Evolutionary conservation across 1,140 invertebrate species (phyloP).

Genomic region (Drosophila eugracilis): DNA sequence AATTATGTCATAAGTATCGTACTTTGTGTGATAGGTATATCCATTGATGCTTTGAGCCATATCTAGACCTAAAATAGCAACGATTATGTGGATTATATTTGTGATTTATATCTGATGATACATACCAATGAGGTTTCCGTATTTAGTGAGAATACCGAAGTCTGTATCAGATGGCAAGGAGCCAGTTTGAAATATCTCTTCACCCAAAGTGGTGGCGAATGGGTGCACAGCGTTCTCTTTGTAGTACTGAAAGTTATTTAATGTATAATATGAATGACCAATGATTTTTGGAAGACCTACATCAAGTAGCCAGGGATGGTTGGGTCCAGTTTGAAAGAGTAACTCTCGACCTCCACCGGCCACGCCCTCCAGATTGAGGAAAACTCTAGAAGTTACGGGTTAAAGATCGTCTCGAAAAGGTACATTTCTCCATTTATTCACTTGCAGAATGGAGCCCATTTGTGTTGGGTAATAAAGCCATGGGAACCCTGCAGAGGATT

Average conservation of each 20-base stretch:
- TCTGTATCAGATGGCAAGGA: conserved; percentile 95
- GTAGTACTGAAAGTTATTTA: conserved; percentile 89
- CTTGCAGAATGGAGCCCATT: conserved; percentile 88
- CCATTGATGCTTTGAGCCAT: conserved; percentile 97
- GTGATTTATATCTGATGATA: too few species aligned
- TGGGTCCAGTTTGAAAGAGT: conserved; percentile 95
- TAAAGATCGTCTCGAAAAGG: too few species aligned
- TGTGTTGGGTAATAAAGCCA: conserved; percentile 92
- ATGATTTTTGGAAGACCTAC: conserved; percentile 84
- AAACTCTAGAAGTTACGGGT: conserved; percentile 87
- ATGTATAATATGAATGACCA: background rate
- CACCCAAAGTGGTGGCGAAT: conserved; percentile 91
- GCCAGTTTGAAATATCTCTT: conserved; percentile 93
- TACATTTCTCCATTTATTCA: conserved; percentile 12
- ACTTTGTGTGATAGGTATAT: conserved; percentile 95
- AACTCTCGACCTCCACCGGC: conserved; percentile 96
- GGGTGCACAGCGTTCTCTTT: conserved; percentile 91
- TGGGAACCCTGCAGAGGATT: conserved; percentile 88
- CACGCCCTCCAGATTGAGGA: conserved; percentile 96
- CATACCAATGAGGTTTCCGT: conserved; percentile 86
- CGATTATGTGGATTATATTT: background rate
- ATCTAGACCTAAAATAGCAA: conserved; percentile 87
- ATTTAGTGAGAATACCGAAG: conserved; percentile 92
- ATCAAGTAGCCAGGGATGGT: conserved; percentile 94
- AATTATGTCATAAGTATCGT: conserved; percentile 91